phyloP scores from a whole-genome alignment of 2,797 vertebrate genomes.

The Urocyon cinereoargenteus region DNA sequence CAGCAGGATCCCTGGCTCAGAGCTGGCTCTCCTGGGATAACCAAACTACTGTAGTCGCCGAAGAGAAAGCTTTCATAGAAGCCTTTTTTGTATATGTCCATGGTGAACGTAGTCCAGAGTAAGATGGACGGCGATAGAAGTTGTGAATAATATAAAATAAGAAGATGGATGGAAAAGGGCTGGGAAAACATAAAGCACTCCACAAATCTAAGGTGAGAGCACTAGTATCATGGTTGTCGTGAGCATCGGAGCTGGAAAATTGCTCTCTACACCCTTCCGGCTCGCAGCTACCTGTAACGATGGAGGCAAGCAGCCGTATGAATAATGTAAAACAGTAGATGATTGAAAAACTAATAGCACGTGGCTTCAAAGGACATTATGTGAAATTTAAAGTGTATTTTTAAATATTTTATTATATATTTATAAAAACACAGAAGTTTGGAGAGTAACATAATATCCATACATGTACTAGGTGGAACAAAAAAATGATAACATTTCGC shows the following conservation, averaged over 20 bases:
- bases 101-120: background rate
- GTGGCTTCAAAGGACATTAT: background rate
- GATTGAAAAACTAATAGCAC: slow-evolving; percentile 59
- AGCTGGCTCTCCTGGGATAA: background rate
- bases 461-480: slow-evolving; percentile 14
- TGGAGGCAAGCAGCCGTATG: background rate
- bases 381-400: slow-evolving; percentile 29
- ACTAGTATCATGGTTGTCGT: background rate
- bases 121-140: background rate
- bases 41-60: background rate
- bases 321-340: background rate
- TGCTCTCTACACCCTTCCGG: slow-evolving; percentile 32
- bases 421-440: slow-evolving; percentile 1
- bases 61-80: background rate
- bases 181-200: slow-evolving; percentile 8
- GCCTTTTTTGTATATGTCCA: background rate
- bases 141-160: slow-evolving; percentile 32
- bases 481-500: background rate
- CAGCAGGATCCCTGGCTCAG: background rate
- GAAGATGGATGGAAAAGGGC: background rate
- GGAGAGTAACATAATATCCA: slow-evolving; percentile 12
- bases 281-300: background rate
- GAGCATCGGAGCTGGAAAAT: background rate
- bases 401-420: background rate
- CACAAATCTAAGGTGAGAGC: slow-evolving; percentile 5